phyloP scores from a whole-genome alignment of 2,113 vertebrate genomes.

The Prunella fulvescens region DNA sequence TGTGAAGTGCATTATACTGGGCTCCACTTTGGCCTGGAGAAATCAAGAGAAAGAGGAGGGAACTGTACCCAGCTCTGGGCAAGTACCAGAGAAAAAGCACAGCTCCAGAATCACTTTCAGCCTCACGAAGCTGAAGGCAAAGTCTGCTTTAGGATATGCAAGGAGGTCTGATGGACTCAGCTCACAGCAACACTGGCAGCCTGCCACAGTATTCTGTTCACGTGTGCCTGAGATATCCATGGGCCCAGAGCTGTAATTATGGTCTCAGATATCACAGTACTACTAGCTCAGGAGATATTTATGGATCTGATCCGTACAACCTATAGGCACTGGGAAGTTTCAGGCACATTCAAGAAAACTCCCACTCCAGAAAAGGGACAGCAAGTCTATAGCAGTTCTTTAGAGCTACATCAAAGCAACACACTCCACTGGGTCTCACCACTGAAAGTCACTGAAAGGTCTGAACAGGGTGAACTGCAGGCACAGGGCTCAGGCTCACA shows the following conservation, averaged over 20 bases:
- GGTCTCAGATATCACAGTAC: slow-evolving; percentile 19
- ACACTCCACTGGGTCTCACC: neutral
- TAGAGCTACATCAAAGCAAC: neutral
- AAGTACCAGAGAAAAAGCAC: neutral
- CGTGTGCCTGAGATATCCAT: neutral
- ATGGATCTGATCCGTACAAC: neutral
- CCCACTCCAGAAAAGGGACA: neutral
- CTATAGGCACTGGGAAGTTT: neutral
- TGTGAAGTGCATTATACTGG: neutral
- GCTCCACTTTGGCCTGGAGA: neutral
- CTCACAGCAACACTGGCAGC: neutral
- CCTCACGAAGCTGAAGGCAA: neutral
- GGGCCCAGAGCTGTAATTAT: neutral
- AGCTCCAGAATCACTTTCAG: neutral
- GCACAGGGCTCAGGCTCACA: neutral
- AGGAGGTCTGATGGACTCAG: neutral
- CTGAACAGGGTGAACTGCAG: neutral
- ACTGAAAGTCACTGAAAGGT: neutral
- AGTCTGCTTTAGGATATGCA: neutral
- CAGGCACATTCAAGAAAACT: neutral
- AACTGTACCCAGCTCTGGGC: neutral
- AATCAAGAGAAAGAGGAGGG: neutral
- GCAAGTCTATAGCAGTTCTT: neutral
- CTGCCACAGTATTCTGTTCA: neutral
- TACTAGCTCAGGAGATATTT: neutral